Base-by-base conservation (phyloP, 2,797 vertebrate genomes). In the Intellagama lesueurii region DNA sequence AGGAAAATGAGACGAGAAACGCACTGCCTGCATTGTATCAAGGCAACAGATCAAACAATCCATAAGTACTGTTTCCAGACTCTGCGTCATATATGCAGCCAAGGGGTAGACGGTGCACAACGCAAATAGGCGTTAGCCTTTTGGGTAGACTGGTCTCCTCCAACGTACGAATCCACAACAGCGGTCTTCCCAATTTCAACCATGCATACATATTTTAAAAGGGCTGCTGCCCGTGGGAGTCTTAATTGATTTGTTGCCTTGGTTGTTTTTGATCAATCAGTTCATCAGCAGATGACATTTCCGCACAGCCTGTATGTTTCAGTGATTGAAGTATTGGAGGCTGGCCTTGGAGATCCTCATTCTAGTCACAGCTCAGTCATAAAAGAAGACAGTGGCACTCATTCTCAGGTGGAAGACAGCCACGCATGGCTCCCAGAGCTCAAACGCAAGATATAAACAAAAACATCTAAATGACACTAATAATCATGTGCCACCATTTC, bases 21-120 rank as follows among this genome's bases (percentile, higher is more conserved):
- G 88, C 88, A 30, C 86, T 75, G 79, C 14, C 28, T 94, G 72
- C 1, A 87, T 73, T 52, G 69, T 9, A 81, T 80, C 82, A 89
- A 76, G 91, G 17, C 91, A 93, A 68, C 14, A 90, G 90, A 81
- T 83, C 87, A 40, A 94, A 88, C 66, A 88, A 90, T 72, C 86
- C 79, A 89, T 0, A 26, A 91, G 92, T 49, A 87, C 0, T 72
- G 52, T 84, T 92, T 93, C 82, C 81, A 83, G 78, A 60, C 92
- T 82, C 78, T 89, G 81, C 87, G 6, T 88, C 24, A 32, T 32
- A 52, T 1, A 9, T 9, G 19, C 12, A 84, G 75, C 19, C 83
- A 12, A 66, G 8, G 88, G 86, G 52, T 32, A 4, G 56, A 14
- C 5, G 70, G 0, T 11, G n/a, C 35, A 26, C 24, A 52, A 66